phyloP scores from a whole-genome alignment of 2,113 vertebrate species.

The Menura novaehollandiae region DNA sequence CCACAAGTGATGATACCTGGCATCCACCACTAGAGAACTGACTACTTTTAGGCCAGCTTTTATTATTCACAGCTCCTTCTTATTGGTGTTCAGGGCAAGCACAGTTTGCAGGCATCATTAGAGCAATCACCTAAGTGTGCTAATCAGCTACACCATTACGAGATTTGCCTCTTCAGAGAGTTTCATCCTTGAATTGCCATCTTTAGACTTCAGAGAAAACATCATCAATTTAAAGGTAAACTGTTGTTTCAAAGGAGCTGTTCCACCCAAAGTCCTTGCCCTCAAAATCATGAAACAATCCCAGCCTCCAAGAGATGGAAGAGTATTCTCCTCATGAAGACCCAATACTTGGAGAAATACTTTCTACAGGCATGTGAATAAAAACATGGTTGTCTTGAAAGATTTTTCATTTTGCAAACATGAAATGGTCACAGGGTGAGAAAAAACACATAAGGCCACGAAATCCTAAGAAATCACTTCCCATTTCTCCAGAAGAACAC shows the following conservation, averaged over 20 bases:
- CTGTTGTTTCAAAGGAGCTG: neutral
- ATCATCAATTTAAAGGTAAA: neutral
- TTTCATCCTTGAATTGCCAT: neutral
- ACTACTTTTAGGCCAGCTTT: neutral
- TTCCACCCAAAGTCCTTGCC: neutral
- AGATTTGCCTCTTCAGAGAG: neutral
- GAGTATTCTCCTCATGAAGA: neutral
- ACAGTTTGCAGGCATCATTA: neutral
- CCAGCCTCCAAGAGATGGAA: neutral
- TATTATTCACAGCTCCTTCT: neutral
- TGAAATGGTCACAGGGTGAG: neutral
- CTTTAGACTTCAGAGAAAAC: neutral
- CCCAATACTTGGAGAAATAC: neutral
- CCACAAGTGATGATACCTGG: neutral
- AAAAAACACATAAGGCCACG: rapidly evolving
- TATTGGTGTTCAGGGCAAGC: neutral
- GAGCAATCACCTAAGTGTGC: neutral
- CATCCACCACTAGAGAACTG: neutral
- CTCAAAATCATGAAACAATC: neutral
- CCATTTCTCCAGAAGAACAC: neutral
- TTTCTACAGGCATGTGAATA: neutral
- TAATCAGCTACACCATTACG: neutral
- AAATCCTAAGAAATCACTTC: neutral
- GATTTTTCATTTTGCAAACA: neutral
- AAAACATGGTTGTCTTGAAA: neutral